These are phyloP conservation scores for Cairina moschata DNA, from an alignment of 2,113 vertebrate genomes.

Conservation along the genomic window DNA sequence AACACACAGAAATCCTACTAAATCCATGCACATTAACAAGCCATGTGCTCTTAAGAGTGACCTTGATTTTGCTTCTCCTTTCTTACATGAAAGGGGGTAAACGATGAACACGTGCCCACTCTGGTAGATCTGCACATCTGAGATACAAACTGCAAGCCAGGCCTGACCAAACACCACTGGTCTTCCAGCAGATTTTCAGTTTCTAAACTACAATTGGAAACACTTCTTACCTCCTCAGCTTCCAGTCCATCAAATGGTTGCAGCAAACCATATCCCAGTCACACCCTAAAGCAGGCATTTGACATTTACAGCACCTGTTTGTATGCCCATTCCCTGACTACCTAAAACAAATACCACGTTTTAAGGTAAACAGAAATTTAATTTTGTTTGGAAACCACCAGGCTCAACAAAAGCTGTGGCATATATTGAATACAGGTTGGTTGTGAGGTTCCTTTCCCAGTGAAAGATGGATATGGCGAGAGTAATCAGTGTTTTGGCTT, in stretches of 20 bases:
- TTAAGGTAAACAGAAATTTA: not conserved
- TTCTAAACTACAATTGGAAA: not conserved
- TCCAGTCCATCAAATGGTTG: not conserved
- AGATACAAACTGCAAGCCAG: not conserved
- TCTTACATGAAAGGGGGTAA: not conserved
- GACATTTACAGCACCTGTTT: not conserved
- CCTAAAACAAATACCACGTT: not conserved
- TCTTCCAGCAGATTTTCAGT: not conserved
- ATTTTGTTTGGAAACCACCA: not conserved
- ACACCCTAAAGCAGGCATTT: not conserved
- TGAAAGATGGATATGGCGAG: not conserved
- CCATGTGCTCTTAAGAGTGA: not conserved
- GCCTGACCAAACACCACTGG: not conserved
- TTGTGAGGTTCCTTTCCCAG: not conserved
- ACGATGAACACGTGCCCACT: fast-evolving
- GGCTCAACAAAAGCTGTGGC: not conserved
- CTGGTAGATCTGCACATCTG: not conserved
- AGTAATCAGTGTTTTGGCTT: not conserved
- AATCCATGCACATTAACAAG: not conserved
- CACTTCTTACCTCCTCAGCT: not conserved
- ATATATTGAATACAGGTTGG: not conserved
- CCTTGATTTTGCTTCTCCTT: not conserved
- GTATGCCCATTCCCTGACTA: not conserved
- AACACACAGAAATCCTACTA: not conserved
- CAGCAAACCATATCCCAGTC: not conserved